Conservation (phyloP, 1,140 invertebrate species). For the Fopius arisanus region DNA sequence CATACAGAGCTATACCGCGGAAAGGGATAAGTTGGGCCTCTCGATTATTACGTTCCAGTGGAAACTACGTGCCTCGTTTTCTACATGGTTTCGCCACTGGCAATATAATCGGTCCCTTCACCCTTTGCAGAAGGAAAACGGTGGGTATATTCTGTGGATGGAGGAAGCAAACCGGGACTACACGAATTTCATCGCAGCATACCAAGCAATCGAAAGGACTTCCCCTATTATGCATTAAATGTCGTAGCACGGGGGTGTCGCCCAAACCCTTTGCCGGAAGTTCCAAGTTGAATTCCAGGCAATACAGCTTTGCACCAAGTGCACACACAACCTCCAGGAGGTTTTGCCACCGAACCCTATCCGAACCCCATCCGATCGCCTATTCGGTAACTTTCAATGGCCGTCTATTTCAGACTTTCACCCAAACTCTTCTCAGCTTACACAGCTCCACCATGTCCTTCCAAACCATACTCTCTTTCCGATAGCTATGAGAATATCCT, state of each 20-base stretch:
- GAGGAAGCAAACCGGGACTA: neutral
- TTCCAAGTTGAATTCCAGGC: conserved; percentile 8
- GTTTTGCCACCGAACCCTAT: neutral
- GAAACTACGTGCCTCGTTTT: conserved; percentile 6
- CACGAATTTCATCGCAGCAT: conserved; percentile 6
- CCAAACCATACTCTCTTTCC: neutral
- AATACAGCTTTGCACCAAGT: neutral
- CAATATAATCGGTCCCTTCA: neutral
- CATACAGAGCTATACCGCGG: neutral
- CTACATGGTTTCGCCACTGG: conserved; percentile 12
- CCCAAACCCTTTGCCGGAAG: neutral
- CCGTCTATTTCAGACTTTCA: neutral
- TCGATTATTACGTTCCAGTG: neutral
- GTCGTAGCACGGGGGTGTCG: neutral
- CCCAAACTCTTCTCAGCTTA: neutral
- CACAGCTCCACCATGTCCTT: neutral
- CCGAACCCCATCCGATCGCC: neutral
- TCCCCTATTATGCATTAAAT: conserved; percentile 7
- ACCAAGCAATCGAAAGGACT: conserved; percentile 12
- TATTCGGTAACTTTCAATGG: conserved; percentile 1
- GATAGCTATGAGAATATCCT: neutral
- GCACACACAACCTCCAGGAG: neutral
- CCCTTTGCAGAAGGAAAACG: neutral
- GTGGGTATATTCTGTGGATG: neutral
- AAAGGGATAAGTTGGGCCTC: neutral